phyloP scores from a whole-genome alignment of 2,888 invertebrate species.

The Athrips mouffetella region DNA sequence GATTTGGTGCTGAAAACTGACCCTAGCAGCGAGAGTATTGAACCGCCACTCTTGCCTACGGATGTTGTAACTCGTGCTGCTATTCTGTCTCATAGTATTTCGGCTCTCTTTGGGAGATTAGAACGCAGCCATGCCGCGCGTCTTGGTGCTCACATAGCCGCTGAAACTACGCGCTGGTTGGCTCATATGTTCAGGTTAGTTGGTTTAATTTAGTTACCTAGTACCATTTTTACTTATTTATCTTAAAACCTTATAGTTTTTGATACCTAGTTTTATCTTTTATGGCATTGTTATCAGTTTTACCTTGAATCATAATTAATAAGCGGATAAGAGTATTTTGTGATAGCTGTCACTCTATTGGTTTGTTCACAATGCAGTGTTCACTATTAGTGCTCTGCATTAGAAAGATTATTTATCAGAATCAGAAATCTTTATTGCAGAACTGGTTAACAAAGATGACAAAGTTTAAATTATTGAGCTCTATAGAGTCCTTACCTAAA shows the following conservation, averaged over 20 bases:
- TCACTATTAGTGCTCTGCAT: no score
- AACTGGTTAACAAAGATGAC: no score
- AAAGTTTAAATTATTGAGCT: no score
- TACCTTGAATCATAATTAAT: slow-evolving; percentile 45
- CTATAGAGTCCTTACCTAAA: no score
- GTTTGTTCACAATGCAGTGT: no score
- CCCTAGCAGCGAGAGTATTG: slow-evolving; percentile 80
- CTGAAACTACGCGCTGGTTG: slow-evolving; percentile 93
- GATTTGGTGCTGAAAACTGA: slow-evolving; percentile 80
- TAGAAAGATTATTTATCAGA: no score
- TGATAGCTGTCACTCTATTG: no score
- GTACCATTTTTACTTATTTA: no score
- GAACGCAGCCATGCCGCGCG: slow-evolving; percentile 88
- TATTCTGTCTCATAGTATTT: slow-evolving; percentile 91
- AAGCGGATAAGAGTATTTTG: slow-evolving; percentile 8
- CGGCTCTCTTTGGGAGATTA: slow-evolving; percentile 90
- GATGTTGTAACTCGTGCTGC: slow-evolving; percentile 79
- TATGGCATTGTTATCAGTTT: slow-evolving; percentile 35
- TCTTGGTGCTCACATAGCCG: slow-evolving; percentile 88
- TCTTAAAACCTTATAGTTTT: not conserved
- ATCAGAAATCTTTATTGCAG: no score
- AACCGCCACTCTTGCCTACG: slow-evolving; percentile 80
- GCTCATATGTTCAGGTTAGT: slow-evolving; percentile 88
- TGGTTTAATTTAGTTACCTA: not conserved
- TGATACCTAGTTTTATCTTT: slow-evolving; percentile 7